phyloP scores from a whole-genome alignment of 2,113 vertebrate species.

The Calidris pygmaea region DNA sequence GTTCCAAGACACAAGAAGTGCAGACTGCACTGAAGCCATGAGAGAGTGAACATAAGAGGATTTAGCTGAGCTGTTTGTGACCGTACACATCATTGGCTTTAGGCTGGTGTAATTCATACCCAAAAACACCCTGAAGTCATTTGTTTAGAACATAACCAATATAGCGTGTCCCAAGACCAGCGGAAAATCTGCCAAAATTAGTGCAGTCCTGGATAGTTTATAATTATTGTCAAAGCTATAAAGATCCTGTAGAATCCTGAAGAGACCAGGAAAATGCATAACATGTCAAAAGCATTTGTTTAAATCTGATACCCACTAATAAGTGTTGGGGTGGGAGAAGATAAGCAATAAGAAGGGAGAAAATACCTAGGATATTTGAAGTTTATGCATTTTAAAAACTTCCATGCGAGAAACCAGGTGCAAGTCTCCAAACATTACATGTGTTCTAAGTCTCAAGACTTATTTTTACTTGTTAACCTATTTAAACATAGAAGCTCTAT shows the following conservation, averaged over 20 bases:
- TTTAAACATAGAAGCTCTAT: not conserved
- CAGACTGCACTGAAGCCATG: not conserved
- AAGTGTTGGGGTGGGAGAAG: not conserved
- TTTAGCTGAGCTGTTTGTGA: not conserved
- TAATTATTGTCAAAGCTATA: not conserved
- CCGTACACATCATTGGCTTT: not conserved
- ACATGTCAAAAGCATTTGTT: not conserved
- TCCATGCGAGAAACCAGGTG: not conserved
- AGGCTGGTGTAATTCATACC: not conserved
- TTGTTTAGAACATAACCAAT: not conserved
- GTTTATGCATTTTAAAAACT: not conserved
- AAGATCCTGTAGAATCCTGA: not conserved
- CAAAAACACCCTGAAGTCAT: not conserved
- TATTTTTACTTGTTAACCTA: not conserved
- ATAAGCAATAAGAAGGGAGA: not conserved
- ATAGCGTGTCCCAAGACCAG: not conserved
- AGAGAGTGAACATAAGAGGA: not conserved
- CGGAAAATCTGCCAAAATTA: not conserved
- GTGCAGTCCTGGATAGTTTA: not conserved
- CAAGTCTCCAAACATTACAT: not conserved
- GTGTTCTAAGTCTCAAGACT: not conserved
- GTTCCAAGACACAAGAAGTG: not conserved
- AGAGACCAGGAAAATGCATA: not conserved
- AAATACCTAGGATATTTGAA: not conserved
- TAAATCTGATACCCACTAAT: not conserved